Evolutionary conservation across 2,797 vertebrate species (phyloP), one percentile per base, ranked within the genome.

Genomic region (Schizopygopsis pylzovi): DNA sequence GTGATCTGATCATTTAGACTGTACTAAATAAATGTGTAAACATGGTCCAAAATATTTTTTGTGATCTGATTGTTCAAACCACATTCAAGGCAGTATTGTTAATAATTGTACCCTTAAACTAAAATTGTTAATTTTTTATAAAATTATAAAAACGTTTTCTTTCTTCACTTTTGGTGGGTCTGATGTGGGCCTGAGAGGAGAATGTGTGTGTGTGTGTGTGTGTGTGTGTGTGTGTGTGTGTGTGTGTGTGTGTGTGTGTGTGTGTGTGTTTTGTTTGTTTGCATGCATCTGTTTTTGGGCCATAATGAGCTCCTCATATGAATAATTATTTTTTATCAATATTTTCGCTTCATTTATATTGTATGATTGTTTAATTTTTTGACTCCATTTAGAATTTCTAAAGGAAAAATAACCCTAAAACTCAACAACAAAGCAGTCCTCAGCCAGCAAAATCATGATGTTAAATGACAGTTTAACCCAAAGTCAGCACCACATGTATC

Each of bases 311-410:
- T 12, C 12, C 13, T 52, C 43, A 7, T 52, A 83, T 83, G 22
- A 83, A 83, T 76, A 76, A 65, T 49, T 76, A 76, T 83, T 67
- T 83, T 76, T 76, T 76, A 76, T 83, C 82, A 76, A 76, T 76
- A 76, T 18, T 39, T 83, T 65, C 8, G 15, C 28, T 65, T 49
- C 56, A 76, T 83, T 49, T 63, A 83, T 65, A 65, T 49, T 75
- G 20, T 63, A 83, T 76, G 71, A 65, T 76, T 49, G 43, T 76
- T 76, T 39, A 12, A 76, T 76, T 52, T 52, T 61, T 73, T 76
- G 15, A 76, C 59, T 45, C 4, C 13, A 39, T 41, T 61, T 47
- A 45, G 18, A 83, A 75, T 59, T 82, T 73, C 54, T 61, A 47
- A 83, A 49, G 18, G 8, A 1, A 4, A 56, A 10, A 52, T 56